Conservation (phyloP, 1,140 invertebrate genomes). For the Rhyzopertha dominica region DNA sequence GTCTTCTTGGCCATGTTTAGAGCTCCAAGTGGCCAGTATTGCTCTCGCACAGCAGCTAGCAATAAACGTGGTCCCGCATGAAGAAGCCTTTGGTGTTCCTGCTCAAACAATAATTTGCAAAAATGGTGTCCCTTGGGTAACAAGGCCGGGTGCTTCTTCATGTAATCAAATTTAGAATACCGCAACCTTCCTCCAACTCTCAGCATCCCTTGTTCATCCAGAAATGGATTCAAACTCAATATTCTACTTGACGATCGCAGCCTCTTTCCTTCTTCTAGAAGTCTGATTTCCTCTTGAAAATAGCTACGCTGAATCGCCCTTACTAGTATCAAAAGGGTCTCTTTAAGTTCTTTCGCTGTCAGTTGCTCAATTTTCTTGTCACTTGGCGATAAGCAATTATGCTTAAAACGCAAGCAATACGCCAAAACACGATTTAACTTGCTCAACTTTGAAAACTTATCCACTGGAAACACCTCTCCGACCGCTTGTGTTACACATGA, state of each 20-base stretch:
- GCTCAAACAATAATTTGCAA: constrained; percentile 16
- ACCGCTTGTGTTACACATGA: neutral
- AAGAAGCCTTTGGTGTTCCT: constrained; percentile 14
- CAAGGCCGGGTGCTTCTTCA: constrained; percentile 21
- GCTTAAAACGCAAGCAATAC: constrained; percentile 1
- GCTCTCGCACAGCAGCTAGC: constrained; percentile 11
- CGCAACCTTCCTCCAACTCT: constrained; percentile 23
- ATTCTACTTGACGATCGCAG: too few relatives aligned
- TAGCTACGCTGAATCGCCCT: too few relatives aligned
- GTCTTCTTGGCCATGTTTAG: constrained; percentile 20
- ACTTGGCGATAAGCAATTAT: too few relatives aligned
- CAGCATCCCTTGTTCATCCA: constrained; percentile 15
- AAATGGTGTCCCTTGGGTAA: constrained; percentile 16
- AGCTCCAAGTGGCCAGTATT: constrained; percentile 19
- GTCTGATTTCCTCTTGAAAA: too few relatives aligned
- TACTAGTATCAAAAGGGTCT: too few relatives aligned
- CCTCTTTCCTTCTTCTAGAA: too few relatives aligned
- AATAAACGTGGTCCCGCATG: constrained; percentile 18
- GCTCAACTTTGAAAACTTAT: constrained; percentile 1
- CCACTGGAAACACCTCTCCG: neutral
- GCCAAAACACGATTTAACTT: neutral
- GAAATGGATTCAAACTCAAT: constrained; percentile 17
- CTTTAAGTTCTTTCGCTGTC: too few relatives aligned
- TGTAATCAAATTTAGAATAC: constrained; percentile 8
- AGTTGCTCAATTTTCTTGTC: too few relatives aligned